A percentile compares a stretch with the other conserved stretches of the same genome.
Evolutionary conservation across 2,888 invertebrate genomes (phyloP).

Genomic region (Diarsia mendica): DNA sequence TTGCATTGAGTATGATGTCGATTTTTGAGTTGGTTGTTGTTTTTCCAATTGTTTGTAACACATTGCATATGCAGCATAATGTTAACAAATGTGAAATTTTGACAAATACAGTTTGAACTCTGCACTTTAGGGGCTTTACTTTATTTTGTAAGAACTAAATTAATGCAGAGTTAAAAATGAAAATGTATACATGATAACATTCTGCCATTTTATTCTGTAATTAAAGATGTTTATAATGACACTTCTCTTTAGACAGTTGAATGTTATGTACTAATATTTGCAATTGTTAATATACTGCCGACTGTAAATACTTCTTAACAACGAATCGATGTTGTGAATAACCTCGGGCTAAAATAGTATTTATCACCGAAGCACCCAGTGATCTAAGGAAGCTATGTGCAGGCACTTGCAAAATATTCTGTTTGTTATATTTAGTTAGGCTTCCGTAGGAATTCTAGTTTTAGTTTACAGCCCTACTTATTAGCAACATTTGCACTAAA

Average conservation of each 20-base stretch:
- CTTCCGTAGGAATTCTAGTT: slow-evolving; percentile 55
- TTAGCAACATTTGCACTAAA: slow-evolving; percentile 21
- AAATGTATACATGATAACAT: slow-evolving; percentile 35
- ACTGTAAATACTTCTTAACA: slow-evolving; percentile 72
- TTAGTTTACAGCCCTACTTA: slow-evolving; percentile 51
- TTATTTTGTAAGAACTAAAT: slow-evolving; percentile 54
- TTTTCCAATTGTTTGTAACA: slow-evolving; percentile 47
- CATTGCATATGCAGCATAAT: slow-evolving; percentile 40
- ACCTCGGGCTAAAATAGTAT: slow-evolving; percentile 72
- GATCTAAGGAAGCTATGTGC: slow-evolving; percentile 66
- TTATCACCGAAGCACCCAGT: slow-evolving; percentile 72
- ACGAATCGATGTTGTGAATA: slow-evolving; percentile 83
- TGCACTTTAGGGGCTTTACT: slow-evolving; percentile 48
- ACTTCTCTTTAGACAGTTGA: slow-evolving; percentile 27
- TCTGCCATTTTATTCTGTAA: slow-evolving; percentile 54
- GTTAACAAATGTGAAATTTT: slow-evolving; percentile 61
- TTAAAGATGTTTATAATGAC: slow-evolving; percentile 49
- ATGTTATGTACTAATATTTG: slow-evolving; percentile 58
- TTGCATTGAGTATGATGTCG: slow-evolving; percentile 19
- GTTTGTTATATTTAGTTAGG: slow-evolving; percentile 76
- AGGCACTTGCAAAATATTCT: slow-evolving; percentile 86
- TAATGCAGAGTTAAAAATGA: slow-evolving; percentile 43
- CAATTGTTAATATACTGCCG: slow-evolving; percentile 64
- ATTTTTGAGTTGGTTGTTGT: slow-evolving; percentile 20
- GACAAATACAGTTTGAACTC: slow-evolving; percentile 31